These are phyloP conservation scores for Drepanosiphum platanoidis DNA, from an alignment of 2,888 invertebrate species.

Conservation along the genomic window DNA sequence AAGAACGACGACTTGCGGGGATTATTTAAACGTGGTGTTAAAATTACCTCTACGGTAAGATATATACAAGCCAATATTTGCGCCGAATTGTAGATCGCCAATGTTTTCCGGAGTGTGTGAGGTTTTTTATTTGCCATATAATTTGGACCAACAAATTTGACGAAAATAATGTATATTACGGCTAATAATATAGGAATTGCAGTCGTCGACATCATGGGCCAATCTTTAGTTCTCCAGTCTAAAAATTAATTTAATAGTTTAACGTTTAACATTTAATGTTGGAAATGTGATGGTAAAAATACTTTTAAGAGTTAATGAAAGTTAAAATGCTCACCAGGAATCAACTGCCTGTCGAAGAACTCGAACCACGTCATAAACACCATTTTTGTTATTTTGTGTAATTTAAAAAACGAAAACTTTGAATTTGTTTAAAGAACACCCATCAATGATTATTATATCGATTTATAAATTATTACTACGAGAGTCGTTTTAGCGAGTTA, in stretches of 20 bases:
- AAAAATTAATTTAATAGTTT: conserved; percentile 64
- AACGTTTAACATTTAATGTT: too few species aligned
- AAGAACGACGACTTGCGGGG: too few species aligned
- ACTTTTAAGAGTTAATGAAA: conserved; percentile 6
- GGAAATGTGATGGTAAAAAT: too few species aligned
- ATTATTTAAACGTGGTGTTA: conserved; percentile 26
- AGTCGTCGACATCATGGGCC: conserved; percentile 74
- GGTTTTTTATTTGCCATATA: conserved; percentile 79
- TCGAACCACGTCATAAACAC: conserved; percentile 38
- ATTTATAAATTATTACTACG: neutral
- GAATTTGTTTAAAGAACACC: conserved; percentile 10
- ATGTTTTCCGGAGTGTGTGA: conserved; percentile 73
- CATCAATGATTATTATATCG: conserved; percentile 29
- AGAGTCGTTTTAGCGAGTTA: neutral
- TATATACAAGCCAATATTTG: conserved; percentile 79
- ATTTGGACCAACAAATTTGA: conserved; percentile 72
- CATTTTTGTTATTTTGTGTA: conserved; percentile 19
- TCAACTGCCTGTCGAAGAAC: neutral
- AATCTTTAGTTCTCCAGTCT: conserved; percentile 74
- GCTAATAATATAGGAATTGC: conserved; percentile 70
- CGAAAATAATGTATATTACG: conserved; percentile 71
- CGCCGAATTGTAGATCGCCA: conserved; percentile 81
- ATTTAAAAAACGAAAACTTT: neutral
- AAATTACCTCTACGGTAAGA: conserved; percentile 77
- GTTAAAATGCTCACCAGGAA: conserved; percentile 23